Conservation (phyloP, 2,797 vertebrate species). For the Phoebastria nigripes region DNA sequence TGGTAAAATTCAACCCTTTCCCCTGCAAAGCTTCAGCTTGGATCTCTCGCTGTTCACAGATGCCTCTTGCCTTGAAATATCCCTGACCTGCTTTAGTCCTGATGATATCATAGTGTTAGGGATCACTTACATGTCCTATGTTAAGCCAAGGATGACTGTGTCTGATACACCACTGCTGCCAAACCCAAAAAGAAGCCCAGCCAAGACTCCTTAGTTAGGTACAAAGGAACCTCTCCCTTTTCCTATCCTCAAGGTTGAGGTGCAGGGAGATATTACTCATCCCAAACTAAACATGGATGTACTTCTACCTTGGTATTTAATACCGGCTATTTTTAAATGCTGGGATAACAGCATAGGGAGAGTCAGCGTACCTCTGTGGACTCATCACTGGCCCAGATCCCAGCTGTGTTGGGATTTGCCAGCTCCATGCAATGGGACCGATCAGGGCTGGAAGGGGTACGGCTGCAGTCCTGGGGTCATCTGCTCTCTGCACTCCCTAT, state of each 20-base stretch:
- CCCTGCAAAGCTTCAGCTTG: not conserved
- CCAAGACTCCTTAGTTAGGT: slow-evolving; percentile 16
- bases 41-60: not conserved
- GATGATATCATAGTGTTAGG: not conserved
- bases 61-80: slow-evolving; percentile 24
- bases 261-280: not conserved
- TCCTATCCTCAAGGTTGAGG: not conserved
- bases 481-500: not conserved
- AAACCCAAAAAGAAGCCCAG: not conserved
- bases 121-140: slow-evolving; percentile 20
- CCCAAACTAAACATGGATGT: not conserved
- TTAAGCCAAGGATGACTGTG: slow-evolving; percentile 34
- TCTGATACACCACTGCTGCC: not conserved
- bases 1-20: not conserved
- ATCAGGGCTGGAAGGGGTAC: not conserved
- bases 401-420: not conserved
- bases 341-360: not conserved
- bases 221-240: slow-evolving; percentile 4
- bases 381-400: slow-evolving; percentile 2
- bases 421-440: not conserved
- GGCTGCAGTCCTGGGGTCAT: fast-evolving
- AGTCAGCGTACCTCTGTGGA: not conserved
- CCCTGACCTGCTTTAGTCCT: slow-evolving; percentile 21
- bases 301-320: not conserved
- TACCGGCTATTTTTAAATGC: slow-evolving; percentile 11